phyloP scores from a whole-genome alignment of 35 echinoderm and acorn worm genomes.

The Patiria miniata region DNA sequence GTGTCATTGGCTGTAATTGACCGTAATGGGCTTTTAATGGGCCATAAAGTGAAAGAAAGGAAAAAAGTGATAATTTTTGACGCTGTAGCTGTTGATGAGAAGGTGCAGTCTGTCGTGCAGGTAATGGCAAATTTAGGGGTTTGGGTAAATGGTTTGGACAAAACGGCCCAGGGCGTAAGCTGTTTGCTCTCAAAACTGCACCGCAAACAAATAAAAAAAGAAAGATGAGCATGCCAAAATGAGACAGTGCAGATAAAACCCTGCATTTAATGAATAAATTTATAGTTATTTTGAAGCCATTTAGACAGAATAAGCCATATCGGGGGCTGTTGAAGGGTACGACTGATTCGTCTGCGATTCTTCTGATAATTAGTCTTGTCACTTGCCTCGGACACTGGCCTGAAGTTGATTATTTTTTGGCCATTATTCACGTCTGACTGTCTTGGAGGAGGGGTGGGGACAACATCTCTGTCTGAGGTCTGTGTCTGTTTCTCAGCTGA shows the following conservation, averaged over 20 bases:
- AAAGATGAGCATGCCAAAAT: neutral
- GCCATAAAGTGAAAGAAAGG: too few relatives aligned
- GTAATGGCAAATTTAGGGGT: neutral
- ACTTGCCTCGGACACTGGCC: neutral
- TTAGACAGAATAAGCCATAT: neutral
- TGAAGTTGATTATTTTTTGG: too few relatives aligned
- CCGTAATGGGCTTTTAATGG: too few relatives aligned
- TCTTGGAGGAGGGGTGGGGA: too few relatives aligned
- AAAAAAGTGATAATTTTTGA: neutral
- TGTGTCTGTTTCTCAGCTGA: too few relatives aligned
- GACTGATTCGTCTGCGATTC: neutral
- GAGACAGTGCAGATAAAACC: neutral
- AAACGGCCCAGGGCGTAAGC: neutral
- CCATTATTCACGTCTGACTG: too few relatives aligned
- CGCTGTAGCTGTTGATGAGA: neutral
- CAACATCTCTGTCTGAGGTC: too few relatives aligned
- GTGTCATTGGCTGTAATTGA: too few relatives aligned
- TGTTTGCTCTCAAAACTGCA: neutral
- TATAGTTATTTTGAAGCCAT: neutral
- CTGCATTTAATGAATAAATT: neutral
- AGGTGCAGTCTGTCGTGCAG: neutral
- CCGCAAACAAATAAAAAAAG: neutral
- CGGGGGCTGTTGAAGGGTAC: neutral
- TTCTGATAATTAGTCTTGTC: slow-evolving; percentile 8
- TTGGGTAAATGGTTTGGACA: neutral